phyloP scores from a whole-genome alignment of 2,888 invertebrate genomes.

The Patella caerulea region DNA sequence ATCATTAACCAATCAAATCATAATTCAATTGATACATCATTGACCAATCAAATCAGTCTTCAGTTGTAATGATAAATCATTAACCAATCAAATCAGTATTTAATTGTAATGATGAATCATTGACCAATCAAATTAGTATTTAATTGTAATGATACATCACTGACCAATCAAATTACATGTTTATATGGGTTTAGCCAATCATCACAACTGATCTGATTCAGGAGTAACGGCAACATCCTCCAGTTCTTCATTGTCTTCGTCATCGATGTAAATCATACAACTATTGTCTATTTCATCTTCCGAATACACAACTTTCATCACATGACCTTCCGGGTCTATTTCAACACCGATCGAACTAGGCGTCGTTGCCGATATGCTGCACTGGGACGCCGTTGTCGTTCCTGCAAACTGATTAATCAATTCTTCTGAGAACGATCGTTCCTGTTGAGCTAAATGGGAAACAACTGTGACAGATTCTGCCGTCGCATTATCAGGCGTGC shows the following conservation, averaged over 20 bases:
- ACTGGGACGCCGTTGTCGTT: constrained; percentile 22
- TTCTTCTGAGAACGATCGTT: constrained; percentile 63
- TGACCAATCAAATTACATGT: too few relatives aligned
- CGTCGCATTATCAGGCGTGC: constrained; percentile 63
- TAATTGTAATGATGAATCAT: too few relatives aligned
- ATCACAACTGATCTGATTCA: background rate
- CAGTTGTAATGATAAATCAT: too few relatives aligned
- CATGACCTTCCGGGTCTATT: constrained; percentile 24
- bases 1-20: too few relatives aligned
- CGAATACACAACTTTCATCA: constrained; percentile 41
- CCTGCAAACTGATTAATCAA: constrained; percentile 24
- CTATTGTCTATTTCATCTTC: constrained; percentile 50
- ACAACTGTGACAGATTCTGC: constrained; percentile 53
- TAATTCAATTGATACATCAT: too few relatives aligned
- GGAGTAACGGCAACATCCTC: constrained; percentile 7
- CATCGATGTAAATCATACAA: constrained; percentile 43
- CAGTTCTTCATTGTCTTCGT: constrained; percentile 31
- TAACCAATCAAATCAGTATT: too few relatives aligned
- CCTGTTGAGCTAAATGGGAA: constrained; percentile 65
- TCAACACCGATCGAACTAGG: constrained; percentile 33
- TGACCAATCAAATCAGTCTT: too few relatives aligned
- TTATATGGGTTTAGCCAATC: too few relatives aligned
- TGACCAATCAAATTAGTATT: too few relatives aligned
- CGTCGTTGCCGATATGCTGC: constrained; percentile 29
- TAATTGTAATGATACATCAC: too few relatives aligned